Conservation (phyloP, 1,140 invertebrate genomes). For the Octopus bimaculoides region DNA sequence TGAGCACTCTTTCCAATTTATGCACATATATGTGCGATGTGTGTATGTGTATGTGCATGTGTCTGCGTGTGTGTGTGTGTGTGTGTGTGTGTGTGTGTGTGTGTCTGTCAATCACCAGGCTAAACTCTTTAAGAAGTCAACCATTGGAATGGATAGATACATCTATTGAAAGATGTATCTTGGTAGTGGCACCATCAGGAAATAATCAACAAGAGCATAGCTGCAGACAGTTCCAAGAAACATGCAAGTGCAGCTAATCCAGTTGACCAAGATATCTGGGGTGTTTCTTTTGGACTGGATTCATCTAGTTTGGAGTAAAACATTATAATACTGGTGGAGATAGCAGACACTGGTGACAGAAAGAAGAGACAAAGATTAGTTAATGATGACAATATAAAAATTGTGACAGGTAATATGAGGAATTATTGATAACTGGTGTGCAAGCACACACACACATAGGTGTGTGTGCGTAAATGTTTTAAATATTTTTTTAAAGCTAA, state of each 20-base stretch:
- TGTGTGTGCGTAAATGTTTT: too few relatives aligned
- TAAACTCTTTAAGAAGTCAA: too few relatives aligned
- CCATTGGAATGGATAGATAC: too few relatives aligned
- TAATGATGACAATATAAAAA: background rate
- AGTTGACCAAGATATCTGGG: constrained; percentile 32
- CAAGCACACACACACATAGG: too few relatives aligned
- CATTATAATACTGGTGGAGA: constrained; percentile 30
- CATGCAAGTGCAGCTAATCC: constrained; percentile 24
- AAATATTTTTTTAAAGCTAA: too few relatives aligned
- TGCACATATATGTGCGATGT: background rate
- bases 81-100: background rate
- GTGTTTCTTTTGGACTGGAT: constrained; percentile 20
- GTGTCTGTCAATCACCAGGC: background rate
- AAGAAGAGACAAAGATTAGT: constrained; percentile 2
- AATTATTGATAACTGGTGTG: too few relatives aligned
- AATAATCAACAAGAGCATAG: constrained; percentile 17
- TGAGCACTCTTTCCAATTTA: background rate
- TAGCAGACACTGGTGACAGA: constrained; percentile 26
- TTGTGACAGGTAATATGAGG: too few relatives aligned
- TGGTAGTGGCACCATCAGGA: background rate
- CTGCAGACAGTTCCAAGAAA: constrained; percentile 25
- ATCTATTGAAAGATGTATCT: too few relatives aligned
- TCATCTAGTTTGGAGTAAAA: constrained; percentile 36
- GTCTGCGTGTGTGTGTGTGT: too few relatives aligned
- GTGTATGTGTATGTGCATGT: background rate